Base-by-base conservation (phyloP, 2,797 vertebrate genomes). In the Phrynocephalus guinanensis region DNA sequence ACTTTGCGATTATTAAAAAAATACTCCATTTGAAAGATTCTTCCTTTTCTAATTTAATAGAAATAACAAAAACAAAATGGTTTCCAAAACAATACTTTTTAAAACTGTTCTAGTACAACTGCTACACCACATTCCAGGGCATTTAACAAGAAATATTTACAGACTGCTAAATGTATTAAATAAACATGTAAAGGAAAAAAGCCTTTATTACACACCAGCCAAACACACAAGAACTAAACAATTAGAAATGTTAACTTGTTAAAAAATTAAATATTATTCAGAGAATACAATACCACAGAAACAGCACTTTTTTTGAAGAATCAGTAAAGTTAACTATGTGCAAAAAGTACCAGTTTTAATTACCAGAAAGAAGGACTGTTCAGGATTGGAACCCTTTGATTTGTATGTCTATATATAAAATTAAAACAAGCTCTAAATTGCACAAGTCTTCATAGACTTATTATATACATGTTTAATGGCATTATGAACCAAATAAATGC, bases 111-210 rank as follows among this genome's bases (percentile, higher is more conserved):
- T 95, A 95, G 89, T 95, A 97, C 97, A 96, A 95, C 91, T 94
- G 95, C 96, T 96, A 97, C 96, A 96, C 94, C 95, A 97, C 97
- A 95, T 96, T 97, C 95, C 95, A 96, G 95, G 96, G 95, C 95
- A 97, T 95, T 95, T 95, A 95, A 97, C 96, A 96, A 94, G 96
- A 95, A 96, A 94, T 96, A 97, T 96, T 97, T 96, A 97, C 97
- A 97, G 91, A 96, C 94, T 96, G 95, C 94, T 96, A 95, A 95
- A 88, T 82, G 91, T 95, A 94, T 96, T 97, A 96, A 97, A 97
- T 97, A 96, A 96, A 90, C 92, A 95, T 28, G 85, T 90, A 95
- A 97, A 95, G 95, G 95, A 93, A 90, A 85, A 82, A 92, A 94
- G 93, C 91, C 92, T 95, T 94, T 91, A 95, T 96, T 96, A 97